Conservation (phyloP, 1,140 invertebrate species). For the Zaprionus inermis region DNA sequence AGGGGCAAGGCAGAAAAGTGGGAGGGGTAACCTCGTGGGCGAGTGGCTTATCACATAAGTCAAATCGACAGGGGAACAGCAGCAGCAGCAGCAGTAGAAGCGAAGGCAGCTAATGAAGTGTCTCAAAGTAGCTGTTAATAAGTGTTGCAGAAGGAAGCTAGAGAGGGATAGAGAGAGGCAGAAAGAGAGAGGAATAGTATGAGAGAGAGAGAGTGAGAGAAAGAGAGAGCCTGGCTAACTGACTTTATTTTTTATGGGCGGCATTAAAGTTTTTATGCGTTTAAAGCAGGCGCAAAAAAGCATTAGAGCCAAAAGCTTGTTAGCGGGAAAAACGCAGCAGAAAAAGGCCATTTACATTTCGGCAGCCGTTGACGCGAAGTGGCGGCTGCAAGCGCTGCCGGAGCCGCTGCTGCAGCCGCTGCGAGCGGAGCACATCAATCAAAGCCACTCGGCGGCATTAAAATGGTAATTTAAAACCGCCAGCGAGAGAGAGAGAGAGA, state of each 20-base stretch:
- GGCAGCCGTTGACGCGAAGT: slow-evolving; percentile 44
- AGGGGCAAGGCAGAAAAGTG: not conserved
- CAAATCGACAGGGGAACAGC: slow-evolving; percentile 56
- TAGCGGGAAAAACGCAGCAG: slow-evolving; percentile 65
- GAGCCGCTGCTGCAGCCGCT: slow-evolving; percentile 21
- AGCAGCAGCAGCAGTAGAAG: slow-evolving; percentile 10
- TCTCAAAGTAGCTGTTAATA: slow-evolving; percentile 80
- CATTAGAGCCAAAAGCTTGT: slow-evolving; percentile 71
- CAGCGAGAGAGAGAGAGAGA: slow-evolving; percentile 23
- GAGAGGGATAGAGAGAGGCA: not conserved
- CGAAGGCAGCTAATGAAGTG: slow-evolving; percentile 67
- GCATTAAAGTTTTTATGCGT: slow-evolving; percentile 71
- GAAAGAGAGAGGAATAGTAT: not conserved
- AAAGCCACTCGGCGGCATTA: slow-evolving; percentile 74
- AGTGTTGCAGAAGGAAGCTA: slow-evolving; percentile 15
- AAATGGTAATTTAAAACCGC: slow-evolving; percentile 82
- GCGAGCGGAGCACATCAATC: slow-evolving; percentile 65
- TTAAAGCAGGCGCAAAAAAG: slow-evolving; percentile 46
- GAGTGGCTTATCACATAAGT: slow-evolving; percentile 67
- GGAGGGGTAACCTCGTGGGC: slow-evolving; percentile 41
- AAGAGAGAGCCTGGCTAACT: not conserved
- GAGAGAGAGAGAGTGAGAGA: not conserved
- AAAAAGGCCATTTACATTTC: slow-evolving; percentile 75
- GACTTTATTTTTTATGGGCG: slow-evolving; percentile 44
- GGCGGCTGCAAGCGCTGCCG: slow-evolving; percentile 12